These are phyloP conservation scores for Sebastes itinus DNA, from an alignment of 2,797 vertebrate species.

Conservation along the genomic window DNA sequence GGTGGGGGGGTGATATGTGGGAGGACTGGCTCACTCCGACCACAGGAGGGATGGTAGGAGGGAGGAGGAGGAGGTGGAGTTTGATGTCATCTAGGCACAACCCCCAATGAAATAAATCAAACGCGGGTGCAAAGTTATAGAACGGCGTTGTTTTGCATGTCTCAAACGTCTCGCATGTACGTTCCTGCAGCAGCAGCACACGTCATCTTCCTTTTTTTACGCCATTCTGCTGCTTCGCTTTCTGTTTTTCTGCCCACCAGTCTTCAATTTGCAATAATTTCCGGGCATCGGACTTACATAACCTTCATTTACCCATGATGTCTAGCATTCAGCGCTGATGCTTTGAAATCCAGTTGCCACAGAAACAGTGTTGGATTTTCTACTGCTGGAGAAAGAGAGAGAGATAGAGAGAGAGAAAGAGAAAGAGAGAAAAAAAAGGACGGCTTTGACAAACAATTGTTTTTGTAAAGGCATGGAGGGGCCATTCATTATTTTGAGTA, in stretches of 20 bases:
- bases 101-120: conserved; percentile 62
- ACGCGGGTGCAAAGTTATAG: conserved; percentile 36
- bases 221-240: background rate
- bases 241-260: conserved; percentile 40
- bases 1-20: conserved; percentile 34
- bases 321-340: conserved; percentile 51
- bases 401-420: background rate
- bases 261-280: conserved; percentile 63
- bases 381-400: background rate
- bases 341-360: conserved; percentile 67
- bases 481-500: conserved; percentile 20
- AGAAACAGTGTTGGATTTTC: conserved; percentile 58
- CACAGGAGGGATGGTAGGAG: conserved; percentile 11
- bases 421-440: background rate
- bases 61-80: conserved; percentile 55
- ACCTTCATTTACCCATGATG: conserved; percentile 60
- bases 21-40: conserved; percentile 39
- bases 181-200: background rate
- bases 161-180: background rate
- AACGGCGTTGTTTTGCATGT: background rate
- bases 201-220: background rate
- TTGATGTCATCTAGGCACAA: conserved; percentile 61
- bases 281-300: conserved; percentile 56
- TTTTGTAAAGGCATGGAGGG: conserved; percentile 13
- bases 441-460: conserved; percentile 27